A percentile compares a stretch with the other conserved stretches of the same genome.
Conservation (phyloP, 2,113 vertebrate species). For the Nothobranchius furzeri region DNA sequence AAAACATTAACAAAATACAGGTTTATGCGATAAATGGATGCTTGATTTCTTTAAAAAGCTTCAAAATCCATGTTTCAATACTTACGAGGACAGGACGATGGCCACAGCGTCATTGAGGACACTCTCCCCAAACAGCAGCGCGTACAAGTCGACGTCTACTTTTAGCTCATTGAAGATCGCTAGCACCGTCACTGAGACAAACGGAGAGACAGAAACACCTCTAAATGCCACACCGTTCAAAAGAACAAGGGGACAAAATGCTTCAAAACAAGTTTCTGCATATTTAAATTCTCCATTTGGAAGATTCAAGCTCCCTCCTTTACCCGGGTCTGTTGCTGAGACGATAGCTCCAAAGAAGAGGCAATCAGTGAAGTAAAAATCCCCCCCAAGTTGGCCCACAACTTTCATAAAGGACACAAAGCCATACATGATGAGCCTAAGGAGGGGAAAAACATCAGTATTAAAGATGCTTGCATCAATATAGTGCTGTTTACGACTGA, state of each 20-base stretch:
- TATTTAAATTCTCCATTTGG: too few species aligned
- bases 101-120: slow-evolving; percentile 98
- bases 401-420: slow-evolving; percentile 92
- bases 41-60: too few species aligned
- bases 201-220: slow-evolving; percentile 3
- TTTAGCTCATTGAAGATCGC: slow-evolving; percentile 98
- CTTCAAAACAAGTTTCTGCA: too few species aligned
- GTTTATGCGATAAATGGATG: too few species aligned
- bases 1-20: too few species aligned
- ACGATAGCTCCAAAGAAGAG: slow-evolving; percentile 94
- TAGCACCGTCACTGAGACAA: slow-evolving; percentile 90
- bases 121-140: slow-evolving; percentile 95
- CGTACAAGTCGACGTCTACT: slow-evolving; percentile 97
- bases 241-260: background rate
- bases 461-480: background rate
- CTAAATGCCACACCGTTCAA: background rate
- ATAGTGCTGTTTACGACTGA: background rate
- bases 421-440: slow-evolving; percentile 90
- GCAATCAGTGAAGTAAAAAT: slow-evolving; percentile 97
- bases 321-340: slow-evolving; percentile 97
- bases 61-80: background rate
- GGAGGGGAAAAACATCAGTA: slow-evolving; percentile 17
- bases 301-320: background rate
- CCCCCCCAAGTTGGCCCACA: slow-evolving; percentile 88
- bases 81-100: slow-evolving; percentile 98